Conservation (phyloP, 2,113 vertebrate genomes). For the Eclectus roratus region DNA sequence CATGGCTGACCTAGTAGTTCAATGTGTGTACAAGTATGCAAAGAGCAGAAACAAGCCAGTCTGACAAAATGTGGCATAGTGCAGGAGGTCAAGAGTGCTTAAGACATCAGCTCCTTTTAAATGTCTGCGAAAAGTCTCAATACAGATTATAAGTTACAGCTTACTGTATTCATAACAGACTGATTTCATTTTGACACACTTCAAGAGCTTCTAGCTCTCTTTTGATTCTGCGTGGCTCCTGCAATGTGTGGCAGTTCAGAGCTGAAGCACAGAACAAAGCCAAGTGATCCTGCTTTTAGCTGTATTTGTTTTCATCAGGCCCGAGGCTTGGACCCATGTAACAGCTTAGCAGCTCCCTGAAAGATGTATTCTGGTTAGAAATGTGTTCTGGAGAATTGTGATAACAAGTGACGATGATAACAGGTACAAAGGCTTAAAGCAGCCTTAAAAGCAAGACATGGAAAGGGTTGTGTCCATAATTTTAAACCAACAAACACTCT, state of each 20-base stretch:
- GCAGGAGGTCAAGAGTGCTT: not conserved
- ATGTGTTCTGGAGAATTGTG: not conserved
- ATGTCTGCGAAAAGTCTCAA: not conserved
- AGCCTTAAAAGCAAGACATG: not conserved
- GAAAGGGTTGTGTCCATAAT: not conserved
- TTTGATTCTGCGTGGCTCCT: not conserved
- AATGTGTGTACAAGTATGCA: not conserved
- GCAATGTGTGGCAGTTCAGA: not conserved
- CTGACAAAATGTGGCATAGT: not conserved
- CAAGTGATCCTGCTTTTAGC: not conserved
- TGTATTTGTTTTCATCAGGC: not conserved
- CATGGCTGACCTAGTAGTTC: not conserved
- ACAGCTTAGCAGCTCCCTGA: not conserved
- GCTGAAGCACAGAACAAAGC: not conserved
- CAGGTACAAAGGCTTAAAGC: not conserved
- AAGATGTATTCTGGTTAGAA: not conserved
- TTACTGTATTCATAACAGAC: not conserved
- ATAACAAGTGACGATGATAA: not conserved
- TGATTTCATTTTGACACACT: not conserved
- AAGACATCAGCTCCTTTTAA: not conserved
- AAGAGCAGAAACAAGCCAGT: not conserved
- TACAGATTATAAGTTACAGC: not conserved
- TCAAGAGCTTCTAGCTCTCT: not conserved
- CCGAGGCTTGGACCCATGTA: not conserved
- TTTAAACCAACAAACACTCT: slow-evolving; percentile 55